A percentile compares a stretch with the other conserved stretches of the same genome.
Evolutionary conservation across 2,797 vertebrate genomes (phyloP).

Genomic region (Arnoldichthys spilopterus): DNA sequence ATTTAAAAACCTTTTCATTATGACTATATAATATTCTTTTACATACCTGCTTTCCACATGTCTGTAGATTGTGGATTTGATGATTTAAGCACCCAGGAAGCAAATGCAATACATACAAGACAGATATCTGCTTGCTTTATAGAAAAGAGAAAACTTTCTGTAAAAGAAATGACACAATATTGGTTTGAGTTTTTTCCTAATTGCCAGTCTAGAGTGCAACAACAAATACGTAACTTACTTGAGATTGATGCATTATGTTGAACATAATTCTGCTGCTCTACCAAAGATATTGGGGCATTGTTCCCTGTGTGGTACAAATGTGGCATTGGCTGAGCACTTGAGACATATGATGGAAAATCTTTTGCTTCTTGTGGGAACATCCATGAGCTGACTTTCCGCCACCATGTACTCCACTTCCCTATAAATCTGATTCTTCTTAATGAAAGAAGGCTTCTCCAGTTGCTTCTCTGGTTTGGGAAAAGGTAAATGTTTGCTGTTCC

Average conservation of each 20-base stretch:
- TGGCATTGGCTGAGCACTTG: slow-evolving; percentile 16
- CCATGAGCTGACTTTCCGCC: slow-evolving; percentile 61
- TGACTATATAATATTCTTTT: slow-evolving; percentile 17
- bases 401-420: slow-evolving; percentile 67
- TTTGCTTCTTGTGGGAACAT: slow-evolving; percentile 53
- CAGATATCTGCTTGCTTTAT: slow-evolving; percentile 90
- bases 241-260: slow-evolving; percentile 38
- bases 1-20: neutral
- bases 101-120: slow-evolving; percentile 92
- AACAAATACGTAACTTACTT: slow-evolving; percentile 57
- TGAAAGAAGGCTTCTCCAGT: slow-evolving; percentile 66
- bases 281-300: neutral
- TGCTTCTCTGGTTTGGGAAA: slow-evolving; percentile 44
- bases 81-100: slow-evolving; percentile 92
- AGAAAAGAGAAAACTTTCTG: slow-evolving; percentile 72
- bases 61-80: slow-evolving; percentile 87
- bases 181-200: neutral
- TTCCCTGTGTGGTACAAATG: slow-evolving; percentile 3
- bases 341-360: slow-evolving; percentile 18
- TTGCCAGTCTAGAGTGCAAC: neutral
- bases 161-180: slow-evolving; percentile 32
- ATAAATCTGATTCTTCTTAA: slow-evolving; percentile 65
- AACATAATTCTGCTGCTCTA: slow-evolving; percentile 50
- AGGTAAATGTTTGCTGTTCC: slow-evolving; percentile 69
- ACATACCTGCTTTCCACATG: slow-evolving; percentile 93